Evolutionary conservation across 2,888 invertebrate species (phyloP), one percentile per base, ranked within the genome.

Genomic region (Drosophila kambysellisi): DNA sequence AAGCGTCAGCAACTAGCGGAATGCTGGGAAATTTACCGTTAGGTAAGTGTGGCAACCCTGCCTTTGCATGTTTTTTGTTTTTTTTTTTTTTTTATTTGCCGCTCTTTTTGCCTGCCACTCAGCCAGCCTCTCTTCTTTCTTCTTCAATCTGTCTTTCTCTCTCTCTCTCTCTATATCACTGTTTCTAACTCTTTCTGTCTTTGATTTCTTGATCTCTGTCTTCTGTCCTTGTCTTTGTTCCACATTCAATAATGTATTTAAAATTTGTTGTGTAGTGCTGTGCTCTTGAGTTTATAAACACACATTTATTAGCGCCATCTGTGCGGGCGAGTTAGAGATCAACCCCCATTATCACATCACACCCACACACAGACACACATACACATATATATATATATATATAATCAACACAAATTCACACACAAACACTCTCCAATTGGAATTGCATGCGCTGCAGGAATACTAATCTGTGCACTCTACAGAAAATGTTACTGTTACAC

Each of bases 1-100:
- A 75, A 58, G 48, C 80, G 57, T 62, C 79, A 65, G 85, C 92
- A 71, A 89, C 91, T 63, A 89, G 91, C 83, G 92, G 91, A 79
- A 89, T 91, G 76, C 84, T 93, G 88, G 93, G 93, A 79, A 93
- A 91, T 91, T 91, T 93, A 88, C 90, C 93, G 79, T 84, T 93
- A 90, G 93, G 93, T 93, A 91, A 92, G 92, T 84, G 43, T 83
- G 63, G 54, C 52, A 66, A 67, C 43, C 41, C 61, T 52, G 48
- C 29, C 51, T 39, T 35, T 57, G 57, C 41, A 43, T 41, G 15
- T 15, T 20, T 20, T 15, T 41, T 48, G 25, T 41, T 29, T 29
- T 11, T 32, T 52, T 29, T 20, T 3, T 1, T 30, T 17, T 54
- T 33, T 59, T 58, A 64, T 63, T 64, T 33, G 54, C 56, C 53